A percentile compares a stretch with the other conserved stretches of the same genome.
phyloP scores from a whole-genome alignment of 2,797 vertebrate genomes.

The Aselliscus stoliczkanus region DNA sequence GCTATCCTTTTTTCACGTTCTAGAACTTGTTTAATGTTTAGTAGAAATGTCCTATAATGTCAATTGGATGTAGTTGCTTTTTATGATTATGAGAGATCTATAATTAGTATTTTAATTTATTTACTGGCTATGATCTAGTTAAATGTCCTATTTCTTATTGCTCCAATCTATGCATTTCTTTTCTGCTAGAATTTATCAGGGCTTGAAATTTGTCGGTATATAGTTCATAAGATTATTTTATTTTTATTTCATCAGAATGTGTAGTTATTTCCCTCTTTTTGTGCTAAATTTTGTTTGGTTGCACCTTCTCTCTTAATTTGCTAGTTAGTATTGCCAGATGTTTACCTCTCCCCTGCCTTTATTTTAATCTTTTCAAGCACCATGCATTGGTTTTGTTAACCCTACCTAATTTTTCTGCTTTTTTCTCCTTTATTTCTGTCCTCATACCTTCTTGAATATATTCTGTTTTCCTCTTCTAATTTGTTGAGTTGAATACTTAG shows the following conservation, averaged over 20 bases:
- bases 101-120: not conserved
- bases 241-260: not conserved
- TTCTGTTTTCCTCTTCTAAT: not conserved
- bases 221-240: not conserved
- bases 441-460: not conserved
- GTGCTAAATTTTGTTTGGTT: not conserved
- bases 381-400: not conserved
- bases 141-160: not conserved
- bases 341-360: not conserved
- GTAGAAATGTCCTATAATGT: not conserved
- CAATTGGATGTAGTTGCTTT: not conserved
- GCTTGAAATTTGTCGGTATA: not conserved
- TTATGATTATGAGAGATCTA: not conserved
- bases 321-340: not conserved
- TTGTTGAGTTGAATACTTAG: not conserved
- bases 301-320: not conserved
- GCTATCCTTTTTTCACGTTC: not conserved
- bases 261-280: not conserved
- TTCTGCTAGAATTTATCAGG: not conserved
- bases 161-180: not conserved
- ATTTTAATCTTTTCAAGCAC: not conserved
- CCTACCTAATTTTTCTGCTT: not conserved
- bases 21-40: not conserved
- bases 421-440: not conserved
- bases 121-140: not conserved